Evolutionary conservation across 2,797 vertebrate species (phyloP).

Genomic region (Sebastes vulpes): DNA sequence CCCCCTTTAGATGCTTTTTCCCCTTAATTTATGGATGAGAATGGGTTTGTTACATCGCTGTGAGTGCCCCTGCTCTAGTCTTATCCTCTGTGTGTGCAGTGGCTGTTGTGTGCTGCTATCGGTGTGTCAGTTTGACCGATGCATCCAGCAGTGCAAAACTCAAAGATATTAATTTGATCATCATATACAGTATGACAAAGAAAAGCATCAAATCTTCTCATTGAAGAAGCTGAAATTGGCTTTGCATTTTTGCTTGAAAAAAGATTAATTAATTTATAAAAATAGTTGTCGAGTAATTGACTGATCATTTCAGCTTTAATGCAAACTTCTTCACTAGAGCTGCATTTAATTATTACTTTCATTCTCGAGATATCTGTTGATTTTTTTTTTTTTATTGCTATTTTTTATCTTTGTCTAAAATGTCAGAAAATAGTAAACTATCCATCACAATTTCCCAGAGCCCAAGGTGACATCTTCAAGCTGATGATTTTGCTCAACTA

Average conservation of each 20-base stretch:
- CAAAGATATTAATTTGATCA: neutral
- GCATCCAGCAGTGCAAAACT: neutral
- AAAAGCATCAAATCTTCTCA: neutral
- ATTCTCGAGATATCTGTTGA: no score
- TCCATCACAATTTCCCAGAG: neutral
- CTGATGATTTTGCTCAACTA: neutral
- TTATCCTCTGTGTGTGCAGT: neutral
- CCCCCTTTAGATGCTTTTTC: no score
- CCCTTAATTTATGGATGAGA: accelerated
- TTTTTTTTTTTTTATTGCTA: neutral
- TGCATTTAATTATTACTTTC: neutral
- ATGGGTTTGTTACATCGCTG: neutral
- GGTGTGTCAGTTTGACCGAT: neutral
- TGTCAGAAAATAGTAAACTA: neutral
- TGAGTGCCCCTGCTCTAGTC: neutral
- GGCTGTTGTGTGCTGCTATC: neutral
- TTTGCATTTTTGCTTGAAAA: neutral
- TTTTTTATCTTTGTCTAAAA: neutral
- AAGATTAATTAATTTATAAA: neutral
- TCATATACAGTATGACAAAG: neutral
- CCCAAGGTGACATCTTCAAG: neutral
- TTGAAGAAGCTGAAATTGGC: neutral
- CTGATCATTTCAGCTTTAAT: neutral
- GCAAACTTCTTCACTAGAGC: neutral
- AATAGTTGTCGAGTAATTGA: neutral